Evolutionary conservation across 2,797 vertebrate genomes (phyloP).

Genomic region (Valencia hispanica): DNA sequence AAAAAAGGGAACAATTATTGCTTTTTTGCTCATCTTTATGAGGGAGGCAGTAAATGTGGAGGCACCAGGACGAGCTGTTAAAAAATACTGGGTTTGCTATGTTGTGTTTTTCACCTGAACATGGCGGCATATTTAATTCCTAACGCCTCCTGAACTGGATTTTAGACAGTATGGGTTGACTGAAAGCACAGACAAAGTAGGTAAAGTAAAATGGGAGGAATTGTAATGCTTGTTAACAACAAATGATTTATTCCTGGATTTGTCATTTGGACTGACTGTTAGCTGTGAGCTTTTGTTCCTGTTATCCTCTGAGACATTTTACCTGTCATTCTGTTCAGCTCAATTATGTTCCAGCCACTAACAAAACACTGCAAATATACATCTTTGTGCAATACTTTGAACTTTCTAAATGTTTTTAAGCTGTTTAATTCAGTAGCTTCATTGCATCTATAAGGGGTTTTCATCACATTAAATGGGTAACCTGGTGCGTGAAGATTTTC

Average conservation of each 20-base stretch:
- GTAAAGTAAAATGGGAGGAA: neutral
- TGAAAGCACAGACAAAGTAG: neutral
- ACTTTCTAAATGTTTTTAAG: neutral
- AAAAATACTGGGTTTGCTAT: neutral
- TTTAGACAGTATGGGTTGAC: neutral
- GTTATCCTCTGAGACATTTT: neutral
- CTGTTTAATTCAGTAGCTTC: constrained; percentile 7
- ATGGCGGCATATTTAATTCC: neutral
- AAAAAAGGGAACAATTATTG: neutral
- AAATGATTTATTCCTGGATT: neutral
- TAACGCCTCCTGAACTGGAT: neutral
- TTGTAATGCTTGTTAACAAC: neutral
- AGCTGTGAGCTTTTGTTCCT: neutral
- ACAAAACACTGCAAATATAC: neutral
- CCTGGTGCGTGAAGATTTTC: neutral
- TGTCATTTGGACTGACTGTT: neutral
- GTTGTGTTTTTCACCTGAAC: neutral
- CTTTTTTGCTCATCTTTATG: neutral
- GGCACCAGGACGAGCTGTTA: neutral
- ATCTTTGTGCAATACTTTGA: neutral
- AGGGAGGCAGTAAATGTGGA: neutral
- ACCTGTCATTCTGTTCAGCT: constrained; percentile 3
- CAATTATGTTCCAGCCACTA: constrained; percentile 3
- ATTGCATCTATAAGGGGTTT: constrained; percentile 29
- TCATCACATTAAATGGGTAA: constrained; percentile 16